Conservation (phyloP, 2,888 invertebrate species). For the Tinea semifulvella region DNA sequence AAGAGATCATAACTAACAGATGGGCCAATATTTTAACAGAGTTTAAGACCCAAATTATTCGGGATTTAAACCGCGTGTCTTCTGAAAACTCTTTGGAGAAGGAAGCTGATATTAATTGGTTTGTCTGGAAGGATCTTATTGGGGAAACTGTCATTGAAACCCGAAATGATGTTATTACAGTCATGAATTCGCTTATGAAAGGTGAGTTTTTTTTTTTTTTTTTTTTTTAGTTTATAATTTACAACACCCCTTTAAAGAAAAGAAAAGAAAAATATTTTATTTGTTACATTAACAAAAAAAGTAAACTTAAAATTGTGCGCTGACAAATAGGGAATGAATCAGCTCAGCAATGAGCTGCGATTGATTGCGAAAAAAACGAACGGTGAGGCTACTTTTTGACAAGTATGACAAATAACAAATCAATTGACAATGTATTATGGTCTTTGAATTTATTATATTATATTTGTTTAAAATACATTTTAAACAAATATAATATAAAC, state of each 20-base stretch:
- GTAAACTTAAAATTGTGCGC: too few relatives aligned
- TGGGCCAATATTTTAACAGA: slow-evolving; percentile 47
- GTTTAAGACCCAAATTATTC: slow-evolving; percentile 45
- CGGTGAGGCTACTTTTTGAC: too few relatives aligned
- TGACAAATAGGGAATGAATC: too few relatives aligned
- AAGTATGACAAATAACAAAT: too few relatives aligned
- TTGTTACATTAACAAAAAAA: too few relatives aligned
- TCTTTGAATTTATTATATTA: too few relatives aligned
- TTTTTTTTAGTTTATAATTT: slow-evolving; percentile 22
- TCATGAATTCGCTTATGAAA: slow-evolving; percentile 58
- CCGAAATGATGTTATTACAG: slow-evolving; percentile 48
- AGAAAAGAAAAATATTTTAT: background rate
- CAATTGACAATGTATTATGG: too few relatives aligned
- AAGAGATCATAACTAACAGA: slow-evolving; percentile 63
- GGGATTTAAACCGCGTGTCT: slow-evolving; percentile 45
- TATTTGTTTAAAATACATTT: too few relatives aligned
- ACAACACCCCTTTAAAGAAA: slow-evolving; percentile 3
- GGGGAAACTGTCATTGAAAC: slow-evolving; percentile 58
- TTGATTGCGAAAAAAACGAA: too few relatives aligned
- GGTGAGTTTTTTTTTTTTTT: slow-evolving; percentile 28
- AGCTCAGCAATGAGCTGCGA: too few relatives aligned
- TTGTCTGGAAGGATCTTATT: slow-evolving; percentile 76
- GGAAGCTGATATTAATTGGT: slow-evolving; percentile 74
- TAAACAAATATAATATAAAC: too few relatives aligned
- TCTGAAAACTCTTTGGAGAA: slow-evolving; percentile 55